Base-by-base conservation (phyloP, 2,888 invertebrate genomes). In the Epinotia ramella region DNA sequence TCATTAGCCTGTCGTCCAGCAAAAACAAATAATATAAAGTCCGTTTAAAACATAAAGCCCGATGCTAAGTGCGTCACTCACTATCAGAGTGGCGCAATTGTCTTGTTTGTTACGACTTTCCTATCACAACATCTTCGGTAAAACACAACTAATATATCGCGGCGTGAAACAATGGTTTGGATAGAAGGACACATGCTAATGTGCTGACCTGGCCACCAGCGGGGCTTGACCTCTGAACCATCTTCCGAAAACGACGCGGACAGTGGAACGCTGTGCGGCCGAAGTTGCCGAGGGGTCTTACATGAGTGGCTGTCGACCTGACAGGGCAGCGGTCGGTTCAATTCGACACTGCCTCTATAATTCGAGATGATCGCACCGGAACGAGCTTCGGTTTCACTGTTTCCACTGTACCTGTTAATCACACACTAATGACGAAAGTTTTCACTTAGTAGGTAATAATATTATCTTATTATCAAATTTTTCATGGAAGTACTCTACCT, bases 281-380 rank as follows among this genome's bases (percentile, higher is more conserved):
- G 76, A 78, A 77, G 78, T 66, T 46, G 53, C 56, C 59, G 59
- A 76, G 77, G 74, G 83, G 71, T 80, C 84, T 60, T 18, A 18
- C 16, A 7, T 13, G 12, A 60, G 18, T 82, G 79, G 72, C 64
- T 65, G 71, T 72, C 65, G 70, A 72, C 79, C 81, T 87, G 82
- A 87, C 88, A 87, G 88, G 84, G 88, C 85, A 88, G 86, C 84
- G 87, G 85, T 88, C 84, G 86, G 85, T 87, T 87, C 88, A 88
- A 90, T 91, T 92, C 89, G 91, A 90, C 88, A 88, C 86, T 71
- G 75, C 70, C 65, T 75, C 75, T 86, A 87, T 89, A 88, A 89
- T 88, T 82, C 84, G 85, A 87, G 89, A 89, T 91, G 90, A 89
- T 87, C 86, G 86, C 90, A 89, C 90, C 92, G 91, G 91, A 91